Percentiles rank a stretch among this genome's conserved stretches.
These are phyloP conservation scores for Sycophila texana DNA, from an alignment of 2,888 invertebrate genomes.

Conservation along the genomic window DNA sequence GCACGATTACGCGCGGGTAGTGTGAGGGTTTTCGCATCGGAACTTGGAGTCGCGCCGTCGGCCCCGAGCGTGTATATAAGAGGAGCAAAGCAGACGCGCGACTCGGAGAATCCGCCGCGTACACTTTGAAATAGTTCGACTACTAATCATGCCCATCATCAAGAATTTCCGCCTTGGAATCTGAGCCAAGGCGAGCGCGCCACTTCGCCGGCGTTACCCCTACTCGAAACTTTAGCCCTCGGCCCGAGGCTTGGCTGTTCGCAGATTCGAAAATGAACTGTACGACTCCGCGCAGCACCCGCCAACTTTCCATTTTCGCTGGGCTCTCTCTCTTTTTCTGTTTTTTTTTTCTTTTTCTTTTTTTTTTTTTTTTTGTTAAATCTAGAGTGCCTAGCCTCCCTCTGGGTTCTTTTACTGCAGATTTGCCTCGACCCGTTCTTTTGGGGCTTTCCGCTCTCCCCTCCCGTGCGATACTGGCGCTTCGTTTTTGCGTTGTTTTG, in stretches of 20 bases:
- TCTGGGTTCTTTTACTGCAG: too few relatives aligned
- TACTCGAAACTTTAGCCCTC: slow-evolving; percentile 7
- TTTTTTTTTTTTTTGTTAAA: too few relatives aligned
- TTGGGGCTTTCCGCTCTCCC: not conserved
- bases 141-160: slow-evolving; percentile 40
- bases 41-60: not conserved
- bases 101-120: not conserved
- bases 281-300: not conserved
- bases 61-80: not conserved
- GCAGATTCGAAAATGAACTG: slow-evolving; percentile 19
- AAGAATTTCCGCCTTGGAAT: slow-evolving; percentile 45
- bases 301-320: not conserved
- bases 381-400: not conserved
- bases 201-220: not conserved
- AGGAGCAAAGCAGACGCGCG: not conserved
- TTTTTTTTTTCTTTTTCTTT: not conserved
- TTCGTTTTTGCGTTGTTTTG: too few relatives aligned
- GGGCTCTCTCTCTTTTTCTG: not conserved
- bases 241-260: not conserved
- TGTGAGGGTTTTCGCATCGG: not conserved
- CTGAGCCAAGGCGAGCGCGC: slow-evolving; percentile 13
- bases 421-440: not conserved
- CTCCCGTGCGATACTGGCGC: not conserved
- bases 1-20: not conserved
- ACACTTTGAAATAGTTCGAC: slow-evolving; percentile 41